Base-by-base conservation (phyloP, 2,888 invertebrate genomes). In the Panzeria rudis region DNA sequence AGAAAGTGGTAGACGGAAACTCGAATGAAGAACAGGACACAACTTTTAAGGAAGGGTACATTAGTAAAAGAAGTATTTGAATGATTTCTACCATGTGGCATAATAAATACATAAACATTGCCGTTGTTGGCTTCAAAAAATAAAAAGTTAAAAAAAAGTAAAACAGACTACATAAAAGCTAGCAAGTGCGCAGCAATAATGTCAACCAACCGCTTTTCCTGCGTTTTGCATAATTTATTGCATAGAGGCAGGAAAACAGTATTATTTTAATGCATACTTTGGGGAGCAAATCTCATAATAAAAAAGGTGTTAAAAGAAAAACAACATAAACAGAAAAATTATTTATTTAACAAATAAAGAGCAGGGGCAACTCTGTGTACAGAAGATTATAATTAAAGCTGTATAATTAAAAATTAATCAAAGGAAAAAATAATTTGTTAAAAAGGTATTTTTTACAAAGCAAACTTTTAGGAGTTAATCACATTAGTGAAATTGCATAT, bases 101-200 rank as follows among this genome's bases (percentile, higher is more conserved):
- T 66, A 76, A 76, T 66, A 66, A 76, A 56, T 32, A 32, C 13
- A 20, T 32, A 32, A 66, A 35, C 56, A n/a, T 35, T 66, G 41
- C 66, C 66, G 29, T 52, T 64, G 15, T 76, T 64, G 41, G 13
- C 17, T 54, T 44, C 0, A 17, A 38, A 25, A 25, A 25, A 29
- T n/a, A 32, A 56, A 29, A 13, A 13, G 11, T 6, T 13, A 11
- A 20, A n/a, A 54, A 15, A 52, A 38, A 25, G 38, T 32, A 50
- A 38, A 71, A 41, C 56, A 52, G 50, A 61, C 25, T 38, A 54
- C 17, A 44, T 62, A 54, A 62, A 62, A 54, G 50, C 32, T 17
- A 56, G 50, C 54, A 76, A 82, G 64, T 82, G 83, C 83, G n/a
- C 78, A 83, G 25, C 78, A 78, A 78, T 78, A 73, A 68, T 68